A percentile compares a stretch with the other conserved stretches of the same genome.
phyloP scores from a whole-genome alignment of 1,140 invertebrate species.

The Drosophila neocordata region DNA sequence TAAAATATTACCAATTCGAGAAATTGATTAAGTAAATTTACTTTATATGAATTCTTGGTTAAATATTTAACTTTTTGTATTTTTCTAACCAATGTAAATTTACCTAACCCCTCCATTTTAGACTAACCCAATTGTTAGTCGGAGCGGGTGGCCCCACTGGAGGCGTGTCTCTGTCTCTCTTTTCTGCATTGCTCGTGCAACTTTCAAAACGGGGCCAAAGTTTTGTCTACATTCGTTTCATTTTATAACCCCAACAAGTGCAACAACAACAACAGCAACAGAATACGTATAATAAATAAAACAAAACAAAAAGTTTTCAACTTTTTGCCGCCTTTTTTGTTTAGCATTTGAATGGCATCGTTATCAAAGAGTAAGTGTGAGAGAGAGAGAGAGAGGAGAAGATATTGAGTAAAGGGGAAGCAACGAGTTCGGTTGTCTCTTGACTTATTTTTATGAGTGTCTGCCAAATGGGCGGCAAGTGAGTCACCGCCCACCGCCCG shows the following conservation, averaged over 20 bases:
- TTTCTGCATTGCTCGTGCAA: constrained; percentile 29
- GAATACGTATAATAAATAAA: constrained; percentile 53
- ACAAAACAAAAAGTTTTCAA: constrained; percentile 70
- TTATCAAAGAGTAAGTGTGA: constrained; percentile 29
- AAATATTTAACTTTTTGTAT: too few species aligned
- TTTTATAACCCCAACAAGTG: constrained; percentile 64
- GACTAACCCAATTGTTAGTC: neutral
- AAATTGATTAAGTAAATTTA: too few species aligned
- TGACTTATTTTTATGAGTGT: constrained; percentile 70
- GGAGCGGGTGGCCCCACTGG: constrained; percentile 46
- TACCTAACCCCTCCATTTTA: neutral
- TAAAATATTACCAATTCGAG: too few species aligned
- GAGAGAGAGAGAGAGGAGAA: constrained; percentile 2
- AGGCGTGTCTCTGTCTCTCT: constrained; percentile 12
- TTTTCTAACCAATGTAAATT: constrained; percentile 16
- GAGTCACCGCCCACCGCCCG: constrained; percentile 4
- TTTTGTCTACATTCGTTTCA: constrained; percentile 68
- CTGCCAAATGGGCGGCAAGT: constrained; percentile 34
- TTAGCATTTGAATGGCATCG: constrained; percentile 68
- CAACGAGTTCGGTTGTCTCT: constrained; percentile 43
- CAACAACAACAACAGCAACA: constrained; percentile 8
- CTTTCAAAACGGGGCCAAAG: constrained; percentile 52
- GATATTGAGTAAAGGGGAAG: neutral
- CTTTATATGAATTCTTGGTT: too few species aligned
- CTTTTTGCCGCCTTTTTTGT: constrained; percentile 59